Evolutionary conservation across 2,797 vertebrate genomes (phyloP).

Genomic region (Hydrocynus forskahlii): DNA sequence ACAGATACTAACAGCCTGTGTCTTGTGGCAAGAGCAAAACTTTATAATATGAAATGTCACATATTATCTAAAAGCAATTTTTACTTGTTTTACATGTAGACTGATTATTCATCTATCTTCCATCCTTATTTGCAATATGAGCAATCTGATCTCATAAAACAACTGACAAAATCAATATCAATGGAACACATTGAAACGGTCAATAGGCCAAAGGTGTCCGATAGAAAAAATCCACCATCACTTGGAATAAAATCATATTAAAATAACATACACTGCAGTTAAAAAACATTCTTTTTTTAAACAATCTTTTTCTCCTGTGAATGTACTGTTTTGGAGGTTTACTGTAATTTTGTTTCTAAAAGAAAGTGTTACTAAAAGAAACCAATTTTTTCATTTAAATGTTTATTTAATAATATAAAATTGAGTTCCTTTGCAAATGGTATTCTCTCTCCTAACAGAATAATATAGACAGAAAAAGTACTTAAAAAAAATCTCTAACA

Average conservation of each 20-base stretch:
- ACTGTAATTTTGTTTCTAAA: not conserved
- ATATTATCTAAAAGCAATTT: not conserved
- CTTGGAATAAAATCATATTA: too few species aligned
- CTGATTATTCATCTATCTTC: not conserved
- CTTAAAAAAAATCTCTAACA: not conserved
- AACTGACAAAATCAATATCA: not conserved
- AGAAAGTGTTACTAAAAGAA: not conserved
- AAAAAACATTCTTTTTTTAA: too few species aligned
- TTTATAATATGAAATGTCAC: not conserved
- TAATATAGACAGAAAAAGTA: too few species aligned
- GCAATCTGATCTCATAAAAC: not conserved
- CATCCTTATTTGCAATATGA: not conserved
- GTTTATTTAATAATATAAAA: too few species aligned
- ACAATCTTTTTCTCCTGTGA: too few species aligned
- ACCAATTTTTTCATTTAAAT: too few species aligned
- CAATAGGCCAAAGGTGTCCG: too few species aligned
- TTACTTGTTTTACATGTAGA: not conserved
- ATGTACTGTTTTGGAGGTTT: too few species aligned
- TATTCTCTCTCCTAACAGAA: too few species aligned
- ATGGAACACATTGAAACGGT: too few species aligned
- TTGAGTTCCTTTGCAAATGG: not conserved
- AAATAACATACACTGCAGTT: too few species aligned
- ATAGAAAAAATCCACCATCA: too few species aligned
- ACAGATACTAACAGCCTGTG: constrained; percentile 30
- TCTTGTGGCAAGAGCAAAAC: constrained; percentile 30